Evolutionary conservation across 1,140 invertebrate genomes (phyloP), one percentile per base, ranked within the genome.

Genomic region (Lordiphosa collinella): DNA sequence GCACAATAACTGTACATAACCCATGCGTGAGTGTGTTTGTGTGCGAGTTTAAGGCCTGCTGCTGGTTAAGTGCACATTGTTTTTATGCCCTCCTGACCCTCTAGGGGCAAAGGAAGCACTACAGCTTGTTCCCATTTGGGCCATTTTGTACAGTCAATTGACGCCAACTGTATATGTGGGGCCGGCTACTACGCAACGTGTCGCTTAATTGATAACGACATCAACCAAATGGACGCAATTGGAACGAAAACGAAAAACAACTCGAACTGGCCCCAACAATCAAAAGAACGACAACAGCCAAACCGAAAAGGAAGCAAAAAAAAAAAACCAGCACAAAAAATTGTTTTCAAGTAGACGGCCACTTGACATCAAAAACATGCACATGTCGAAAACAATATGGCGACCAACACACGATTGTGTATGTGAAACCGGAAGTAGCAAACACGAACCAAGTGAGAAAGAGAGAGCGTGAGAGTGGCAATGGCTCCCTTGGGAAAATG

Each of bases 121-220:
- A 47, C 44, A 58, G 47, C 47, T 78, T 47, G 31, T 29, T n/a
- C 40, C 22, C 7, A 13, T 71, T 78, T 43, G 75, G 31, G 53
- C 61, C 54, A 63, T 78, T 78, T 41, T 16, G 60, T 59, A 57
- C 70, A 53, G 61, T 71, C 76, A 67, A 82, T 80, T 82, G 76
- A 50, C 57, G 51, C 60, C 75, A 80, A 80, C 76, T 82, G 70
- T 71, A 70, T 32, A 16, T 32, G 13, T 48, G 31, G 14, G 31
- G 47, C 70, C 46, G 53, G 65, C 75, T 69, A 74, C 75, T 68
- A 68, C 49, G 65, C 75, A 79, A 74, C 70, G 75, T 79, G 70
- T 82, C 75, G 65, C 66, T 76, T 80, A 80, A 80, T 80, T 80
- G 75, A 80, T 80, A 80, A 82, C 76, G 71, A 82, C 70, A 54